These are phyloP conservation scores for Trichopoda pennipes DNA, from an alignment of 2,888 invertebrate genomes.

Conservation along the genomic window DNA sequence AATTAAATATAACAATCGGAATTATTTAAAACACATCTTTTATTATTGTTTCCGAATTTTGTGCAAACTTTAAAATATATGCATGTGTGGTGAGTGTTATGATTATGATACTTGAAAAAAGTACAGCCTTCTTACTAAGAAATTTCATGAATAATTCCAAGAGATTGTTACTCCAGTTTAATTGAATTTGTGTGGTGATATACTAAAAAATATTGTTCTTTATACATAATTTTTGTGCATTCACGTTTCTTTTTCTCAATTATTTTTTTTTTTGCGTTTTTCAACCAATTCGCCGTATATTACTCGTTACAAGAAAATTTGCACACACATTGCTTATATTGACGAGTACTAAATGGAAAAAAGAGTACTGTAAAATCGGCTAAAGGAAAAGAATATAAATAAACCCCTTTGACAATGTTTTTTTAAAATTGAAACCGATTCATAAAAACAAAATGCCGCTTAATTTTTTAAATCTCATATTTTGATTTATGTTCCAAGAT, in stretches of 20 bases:
- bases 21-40: slow-evolving; percentile 8
- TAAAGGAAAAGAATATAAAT: slow-evolving; percentile 17
- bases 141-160: background rate
- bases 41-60: slow-evolving; percentile 39
- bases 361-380: slow-evolving; percentile 38
- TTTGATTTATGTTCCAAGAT: background rate
- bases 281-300: slow-evolving; percentile 57
- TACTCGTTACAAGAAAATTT: slow-evolving; percentile 61
- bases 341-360: slow-evolving; percentile 52
- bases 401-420: slow-evolving; percentile 21
- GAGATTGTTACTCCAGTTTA: background rate
- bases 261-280: slow-evolving; percentile 50
- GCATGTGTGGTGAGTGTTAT: slow-evolving; percentile 56
- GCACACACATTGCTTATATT: slow-evolving; percentile 26
- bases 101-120: slow-evolving; percentile 43
- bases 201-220: slow-evolving; percentile 14
- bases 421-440: background rate
- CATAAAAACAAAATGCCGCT: background rate
- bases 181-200: background rate
- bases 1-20: slow-evolving; percentile 14
- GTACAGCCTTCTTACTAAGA: slow-evolving; percentile 23
- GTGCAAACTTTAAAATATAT: slow-evolving; percentile 41
- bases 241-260: slow-evolving; percentile 53
- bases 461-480: background rate
- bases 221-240: slow-evolving; percentile 61